These are phyloP conservation scores for Tylochromis polylepis DNA, from an alignment of 2,113 vertebrate genomes.

Conservation along the genomic window DNA sequence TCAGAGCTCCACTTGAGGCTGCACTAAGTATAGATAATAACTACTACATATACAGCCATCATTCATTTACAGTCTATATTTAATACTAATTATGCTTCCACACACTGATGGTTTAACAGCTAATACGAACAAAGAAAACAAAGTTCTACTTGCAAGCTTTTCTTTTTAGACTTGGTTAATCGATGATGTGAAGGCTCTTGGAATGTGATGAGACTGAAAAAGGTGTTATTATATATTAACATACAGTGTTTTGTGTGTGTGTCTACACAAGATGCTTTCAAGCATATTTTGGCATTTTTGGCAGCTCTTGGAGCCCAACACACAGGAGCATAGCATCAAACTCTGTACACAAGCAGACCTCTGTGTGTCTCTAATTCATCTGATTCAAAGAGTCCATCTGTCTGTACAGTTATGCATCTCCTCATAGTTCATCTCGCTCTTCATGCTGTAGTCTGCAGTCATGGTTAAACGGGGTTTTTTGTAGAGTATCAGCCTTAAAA, in stretches of 20 bases:
- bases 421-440: neutral
- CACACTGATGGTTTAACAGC: neutral
- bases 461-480: neutral
- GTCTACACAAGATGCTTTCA: neutral
- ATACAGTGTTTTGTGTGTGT: neutral
- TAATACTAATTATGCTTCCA: neutral
- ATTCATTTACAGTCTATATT: neutral
- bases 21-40: neutral
- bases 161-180: neutral
- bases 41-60: neutral
- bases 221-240: too few relatives aligned
- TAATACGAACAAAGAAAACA: neutral
- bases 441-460: rapidly evolving
- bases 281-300: neutral
- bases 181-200: too few relatives aligned
- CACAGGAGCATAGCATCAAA: neutral
- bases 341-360: neutral
- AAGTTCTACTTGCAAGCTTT: neutral
- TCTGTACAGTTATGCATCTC: neutral
- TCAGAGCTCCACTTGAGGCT: too few relatives aligned
- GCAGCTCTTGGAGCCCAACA: neutral
- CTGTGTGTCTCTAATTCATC: too few relatives aligned
- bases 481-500: rapidly evolving
- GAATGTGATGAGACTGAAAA: neutral
- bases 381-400: neutral